Percentiles rank a stretch among this genome's conserved stretches.
phyloP scores from a whole-genome alignment of 2,888 invertebrate species.

The Laspeyria flexula region DNA sequence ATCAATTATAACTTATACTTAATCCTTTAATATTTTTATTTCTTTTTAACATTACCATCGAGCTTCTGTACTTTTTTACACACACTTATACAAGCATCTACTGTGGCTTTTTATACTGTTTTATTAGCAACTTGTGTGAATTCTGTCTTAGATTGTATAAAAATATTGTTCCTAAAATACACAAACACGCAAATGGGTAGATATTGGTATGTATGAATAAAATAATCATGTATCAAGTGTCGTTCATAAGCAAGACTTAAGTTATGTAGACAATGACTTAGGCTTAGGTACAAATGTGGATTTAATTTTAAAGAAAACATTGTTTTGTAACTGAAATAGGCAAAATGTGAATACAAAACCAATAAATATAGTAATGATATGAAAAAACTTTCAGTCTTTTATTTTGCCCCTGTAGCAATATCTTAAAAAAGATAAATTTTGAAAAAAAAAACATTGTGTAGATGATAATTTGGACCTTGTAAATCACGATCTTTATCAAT shows the following conservation, averaged over 20 bases:
- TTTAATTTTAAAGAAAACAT: conserved; percentile 75
- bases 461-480: too few relatives aligned
- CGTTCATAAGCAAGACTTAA: conserved; percentile 56
- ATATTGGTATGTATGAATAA: conserved; percentile 34
- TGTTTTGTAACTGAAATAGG: conserved; percentile 84
- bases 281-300: conserved; percentile 76
- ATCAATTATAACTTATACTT: conserved; percentile 28
- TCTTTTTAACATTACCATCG: background rate
- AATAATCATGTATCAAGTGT: conserved; percentile 37
- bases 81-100: background rate
- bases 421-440: background rate
- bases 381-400: conserved; percentile 23
- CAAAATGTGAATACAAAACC: conserved; percentile 82
- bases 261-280: conserved; percentile 83
- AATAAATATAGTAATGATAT: conserved; percentile 80
- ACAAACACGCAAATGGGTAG: conserved; percentile 38
- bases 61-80: conserved; percentile 8
- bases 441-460: background rate
- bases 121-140: conserved; percentile 6
- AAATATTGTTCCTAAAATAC: conserved; percentile 15
- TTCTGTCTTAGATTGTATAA: conserved; percentile 8
- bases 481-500: too few relatives aligned
- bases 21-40: background rate
- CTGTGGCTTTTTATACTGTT: background rate
- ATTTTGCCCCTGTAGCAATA: background rate